Evolutionary conservation across 2,888 invertebrate species (phyloP), one percentile per base, ranked within the genome.

Genomic region (Ommatoiulus sabulosus): DNA sequence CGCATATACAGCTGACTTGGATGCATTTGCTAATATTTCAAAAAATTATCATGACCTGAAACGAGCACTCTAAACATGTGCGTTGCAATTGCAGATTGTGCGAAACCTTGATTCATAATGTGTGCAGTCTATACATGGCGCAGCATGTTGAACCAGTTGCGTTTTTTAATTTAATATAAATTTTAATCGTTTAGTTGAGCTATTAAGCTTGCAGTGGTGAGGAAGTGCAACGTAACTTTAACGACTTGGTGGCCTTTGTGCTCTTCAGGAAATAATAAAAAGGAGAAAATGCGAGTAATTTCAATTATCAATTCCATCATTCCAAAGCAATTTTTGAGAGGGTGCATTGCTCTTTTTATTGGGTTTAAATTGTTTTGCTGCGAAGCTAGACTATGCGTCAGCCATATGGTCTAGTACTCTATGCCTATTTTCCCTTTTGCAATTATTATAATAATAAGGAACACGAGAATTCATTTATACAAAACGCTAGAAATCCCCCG

Each of bases 301-400:
- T 72, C 24, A 72, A 72, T 72, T 72, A 72, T 20, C 72, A 72
- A 72, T 52, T 52, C n/a, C n/a, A n/a, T n/a, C n/a, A n/a, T n/a
- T n/a, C 2, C 52, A 52, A 15, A 52, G 8, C 52, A 52, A 52
- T 72, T 72, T 52, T 63, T 17, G n/a, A 63, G 63, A 24, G 24
- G n/a, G 72, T 72, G 72, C 72, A 24, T 72, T 72, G 72, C 72
- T 72, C 72, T 24, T 5, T 72, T 72, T 72, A 72, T 72, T 72
- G 72, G 72, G 20, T 24, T 72, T 72, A 7, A 72, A 72, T 24
- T 72, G 72, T 72, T 72, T 72, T 20, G 24, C 72, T 24, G 20
- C 72, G 24, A 24, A 72, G 72, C 20, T 3, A 46, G 46, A 46
- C 46, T n/a, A 46, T 46, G 5, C 46, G 46, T 46, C 46, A 46